Conservation (phyloP, 2,113 vertebrate species). For the Archocentrus centrarchus region DNA sequence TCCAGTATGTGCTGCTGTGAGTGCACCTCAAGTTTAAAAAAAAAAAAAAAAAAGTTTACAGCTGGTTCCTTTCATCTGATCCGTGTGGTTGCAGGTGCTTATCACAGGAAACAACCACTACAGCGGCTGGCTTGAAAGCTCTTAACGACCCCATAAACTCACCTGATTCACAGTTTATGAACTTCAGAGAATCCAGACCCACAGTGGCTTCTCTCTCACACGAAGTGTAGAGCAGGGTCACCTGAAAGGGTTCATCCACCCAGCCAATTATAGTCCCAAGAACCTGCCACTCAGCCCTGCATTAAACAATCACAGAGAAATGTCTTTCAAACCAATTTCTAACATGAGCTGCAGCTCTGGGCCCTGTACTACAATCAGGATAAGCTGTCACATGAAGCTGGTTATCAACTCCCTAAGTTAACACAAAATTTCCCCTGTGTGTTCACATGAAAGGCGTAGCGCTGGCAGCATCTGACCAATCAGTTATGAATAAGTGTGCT, state of each 20-base stretch:
- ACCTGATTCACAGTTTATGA: conserved; percentile 85
- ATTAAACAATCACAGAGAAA: conserved; percentile 31
- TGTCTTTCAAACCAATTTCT: neutral
- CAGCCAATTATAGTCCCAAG: conserved; percentile 81
- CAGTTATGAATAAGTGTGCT: neutral
- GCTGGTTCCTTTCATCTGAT: neutral
- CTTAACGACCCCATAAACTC: neutral
- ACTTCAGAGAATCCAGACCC: conserved; percentile 84
- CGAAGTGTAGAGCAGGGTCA: conserved; percentile 84
- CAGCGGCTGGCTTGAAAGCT: neutral
- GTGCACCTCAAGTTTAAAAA: neutral
- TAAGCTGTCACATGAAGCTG: too few species aligned
- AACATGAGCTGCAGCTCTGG: neutral
- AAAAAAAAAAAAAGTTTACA: neutral
- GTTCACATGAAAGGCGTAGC: neutral
- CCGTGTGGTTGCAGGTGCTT: neutral
- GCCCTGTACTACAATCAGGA: neutral
- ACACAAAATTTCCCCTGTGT: neutral
- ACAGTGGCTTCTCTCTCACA: conserved; percentile 76
- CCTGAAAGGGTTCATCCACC: conserved; percentile 83
- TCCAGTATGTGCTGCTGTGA: neutral
- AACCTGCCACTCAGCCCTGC: conserved; percentile 84
- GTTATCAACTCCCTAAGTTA: neutral
- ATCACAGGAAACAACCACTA: neutral
- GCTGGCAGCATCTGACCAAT: neutral